Evolutionary conservation across 2,113 vertebrate species (phyloP).

Genomic region (Prunella fulvescens): DNA sequence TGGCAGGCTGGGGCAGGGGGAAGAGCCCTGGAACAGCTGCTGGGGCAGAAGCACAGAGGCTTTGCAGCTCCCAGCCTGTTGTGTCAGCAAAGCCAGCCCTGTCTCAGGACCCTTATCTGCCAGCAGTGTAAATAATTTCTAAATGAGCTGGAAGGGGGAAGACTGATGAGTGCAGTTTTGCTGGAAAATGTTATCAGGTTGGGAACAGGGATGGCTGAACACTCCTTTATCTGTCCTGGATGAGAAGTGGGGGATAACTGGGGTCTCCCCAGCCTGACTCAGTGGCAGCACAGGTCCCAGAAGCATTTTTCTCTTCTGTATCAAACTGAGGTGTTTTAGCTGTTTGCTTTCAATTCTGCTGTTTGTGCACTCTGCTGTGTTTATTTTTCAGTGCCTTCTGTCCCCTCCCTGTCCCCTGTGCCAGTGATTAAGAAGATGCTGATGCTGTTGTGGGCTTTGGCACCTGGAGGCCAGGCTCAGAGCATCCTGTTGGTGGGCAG

Average conservation of each 20-base stretch:
- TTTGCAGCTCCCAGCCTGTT: neutral
- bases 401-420: constrained; percentile 3
- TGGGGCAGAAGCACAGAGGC: neutral
- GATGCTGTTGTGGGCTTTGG: constrained; percentile 62
- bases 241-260: rapidly evolving
- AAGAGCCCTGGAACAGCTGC: neutral
- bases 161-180: neutral
- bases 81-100: neutral
- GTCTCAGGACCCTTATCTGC: neutral
- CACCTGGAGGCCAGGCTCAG: neutral
- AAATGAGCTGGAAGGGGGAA: neutral
- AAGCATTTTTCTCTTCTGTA: neutral
- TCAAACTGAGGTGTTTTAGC: neutral
- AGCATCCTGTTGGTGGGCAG: neutral
- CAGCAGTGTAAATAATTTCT: neutral
- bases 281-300: neutral
- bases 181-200: neutral
- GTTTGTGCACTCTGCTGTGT: constrained; percentile 48
- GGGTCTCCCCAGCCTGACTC: rapidly evolving
- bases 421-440: constrained; percentile 47
- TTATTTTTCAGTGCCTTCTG: constrained; percentile 46
- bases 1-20: neutral
- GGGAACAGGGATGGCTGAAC: neutral
- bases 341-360: constrained; percentile 59
- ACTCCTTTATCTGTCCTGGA: neutral